Evolutionary conservation across 2,113 vertebrate genomes (phyloP).

Genomic region (Pardalotus punctatus): DNA sequence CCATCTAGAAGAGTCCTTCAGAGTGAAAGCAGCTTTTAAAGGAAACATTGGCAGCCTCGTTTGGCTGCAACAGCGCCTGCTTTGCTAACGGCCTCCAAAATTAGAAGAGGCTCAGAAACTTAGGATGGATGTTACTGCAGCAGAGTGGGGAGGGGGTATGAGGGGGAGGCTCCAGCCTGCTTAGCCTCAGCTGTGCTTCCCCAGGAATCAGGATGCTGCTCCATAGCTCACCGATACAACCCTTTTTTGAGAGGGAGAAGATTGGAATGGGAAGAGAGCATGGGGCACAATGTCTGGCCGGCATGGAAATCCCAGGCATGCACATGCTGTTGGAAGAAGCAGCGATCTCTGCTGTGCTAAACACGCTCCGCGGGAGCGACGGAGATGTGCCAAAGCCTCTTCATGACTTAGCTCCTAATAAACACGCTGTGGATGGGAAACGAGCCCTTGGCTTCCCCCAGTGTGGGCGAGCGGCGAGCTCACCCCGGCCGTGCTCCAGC

Average conservation of each 20-base stretch:
- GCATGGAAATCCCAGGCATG: background rate
- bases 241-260: background rate
- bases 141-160: background rate
- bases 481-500: accelerated
- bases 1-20: conserved; percentile 58
- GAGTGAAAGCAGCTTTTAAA: conserved; percentile 45
- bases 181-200: conserved; percentile 1
- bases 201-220: background rate
- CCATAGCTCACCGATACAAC: background rate
- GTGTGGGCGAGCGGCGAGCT: background rate
- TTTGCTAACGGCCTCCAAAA: conserved; percentile 55
- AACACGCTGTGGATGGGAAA: background rate
- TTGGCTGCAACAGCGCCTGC: conserved; percentile 47
- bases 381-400: conserved; percentile 29
- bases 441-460: background rate
- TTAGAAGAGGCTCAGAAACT: conserved; percentile 59
- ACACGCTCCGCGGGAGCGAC: background rate
- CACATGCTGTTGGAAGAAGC: background rate
- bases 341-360: background rate
- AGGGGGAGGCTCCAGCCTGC: background rate
- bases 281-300: accelerated
- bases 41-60: conserved; percentile 50
- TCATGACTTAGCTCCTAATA: conserved; percentile 41
- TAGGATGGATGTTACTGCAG: conserved; percentile 39
- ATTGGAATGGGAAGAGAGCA: background rate